A percentile compares a stretch with the other conserved stretches of the same genome.
These are phyloP conservation scores for Theropithecus gelada DNA, from an alignment of 2,113 vertebrate genomes.

Conservation along the genomic window DNA sequence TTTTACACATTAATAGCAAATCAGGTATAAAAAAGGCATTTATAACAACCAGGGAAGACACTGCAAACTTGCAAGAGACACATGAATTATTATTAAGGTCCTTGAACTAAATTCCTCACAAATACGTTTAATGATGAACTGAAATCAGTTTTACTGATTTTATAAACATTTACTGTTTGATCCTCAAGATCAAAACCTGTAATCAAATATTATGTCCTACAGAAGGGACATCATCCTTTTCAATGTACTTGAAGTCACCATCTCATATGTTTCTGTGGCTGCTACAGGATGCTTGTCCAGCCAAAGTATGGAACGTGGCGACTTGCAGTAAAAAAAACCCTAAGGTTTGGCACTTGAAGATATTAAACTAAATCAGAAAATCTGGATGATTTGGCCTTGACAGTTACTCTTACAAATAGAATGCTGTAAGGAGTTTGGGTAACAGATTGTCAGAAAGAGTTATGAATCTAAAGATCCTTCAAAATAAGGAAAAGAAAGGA, in stretches of 20 bases:
- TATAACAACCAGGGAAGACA: background rate
- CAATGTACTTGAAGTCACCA: background rate
- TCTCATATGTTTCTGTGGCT: background rate
- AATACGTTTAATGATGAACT: background rate
- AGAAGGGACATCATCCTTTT: background rate
- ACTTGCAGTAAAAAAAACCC: background rate
- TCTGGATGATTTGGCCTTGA: conserved; percentile 61
- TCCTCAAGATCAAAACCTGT: background rate
- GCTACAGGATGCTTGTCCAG: background rate
- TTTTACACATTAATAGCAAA: conserved; percentile 14
- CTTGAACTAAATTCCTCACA: conserved; percentile 15
- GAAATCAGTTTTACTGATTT: conserved; percentile 19
- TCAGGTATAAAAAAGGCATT: background rate
- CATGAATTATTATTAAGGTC: background rate
- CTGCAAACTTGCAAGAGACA: conserved; percentile 18
- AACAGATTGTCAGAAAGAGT: conserved; percentile 55
- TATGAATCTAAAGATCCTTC: conserved; percentile 44
- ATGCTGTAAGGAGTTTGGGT: background rate
- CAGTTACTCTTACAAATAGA: conserved; percentile 23
- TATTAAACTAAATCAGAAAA: conserved; percentile 57
- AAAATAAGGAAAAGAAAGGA: conserved; percentile 52
- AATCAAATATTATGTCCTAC: background rate
- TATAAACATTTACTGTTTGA: background rate
- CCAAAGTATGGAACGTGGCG: background rate
- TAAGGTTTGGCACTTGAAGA: conserved; percentile 39